phyloP scores from a whole-genome alignment of 1,140 invertebrate species.

The Apis cerana region DNA sequence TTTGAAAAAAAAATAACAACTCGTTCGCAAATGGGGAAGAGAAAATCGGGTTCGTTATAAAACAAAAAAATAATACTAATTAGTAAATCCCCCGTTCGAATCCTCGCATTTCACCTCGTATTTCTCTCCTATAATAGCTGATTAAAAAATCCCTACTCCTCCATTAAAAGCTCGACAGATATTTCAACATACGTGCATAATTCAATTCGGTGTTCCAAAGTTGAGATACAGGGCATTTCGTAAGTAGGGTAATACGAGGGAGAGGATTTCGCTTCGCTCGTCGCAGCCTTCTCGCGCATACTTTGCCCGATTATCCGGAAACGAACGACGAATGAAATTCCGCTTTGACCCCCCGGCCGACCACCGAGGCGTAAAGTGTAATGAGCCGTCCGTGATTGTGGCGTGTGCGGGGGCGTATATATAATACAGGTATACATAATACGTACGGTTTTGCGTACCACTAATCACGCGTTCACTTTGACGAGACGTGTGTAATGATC shows the following conservation, averaged over 20 bases:
- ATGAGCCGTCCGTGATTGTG: conserved; percentile 61
- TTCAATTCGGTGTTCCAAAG: not conserved
- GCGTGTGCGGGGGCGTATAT: not conserved
- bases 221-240: not conserved
- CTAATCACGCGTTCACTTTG: conserved; percentile 50
- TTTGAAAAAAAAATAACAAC: no score
- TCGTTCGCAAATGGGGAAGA: no score
- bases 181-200: not conserved
- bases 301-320: conserved; percentile 61
- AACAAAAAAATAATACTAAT: no score
- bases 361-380: conserved; percentile 70
- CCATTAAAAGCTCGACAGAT: not conserved
- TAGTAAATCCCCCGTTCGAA: no score
- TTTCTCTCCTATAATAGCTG: no score
- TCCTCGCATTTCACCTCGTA: no score
- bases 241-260: not conserved
- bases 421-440: no score
- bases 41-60: no score
- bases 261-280: not conserved
- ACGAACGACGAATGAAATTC: conserved; percentile 71
- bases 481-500: conserved; percentile 56
- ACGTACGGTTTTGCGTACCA: conserved; percentile 53
- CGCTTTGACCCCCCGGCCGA: conserved; percentile 65
- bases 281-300: not conserved
- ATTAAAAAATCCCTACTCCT: not conserved